Percentiles rank a stretch among this genome's conserved stretches.
Conservation (phyloP, 2,888 invertebrate species). For the Euplagia quadripunctaria region DNA sequence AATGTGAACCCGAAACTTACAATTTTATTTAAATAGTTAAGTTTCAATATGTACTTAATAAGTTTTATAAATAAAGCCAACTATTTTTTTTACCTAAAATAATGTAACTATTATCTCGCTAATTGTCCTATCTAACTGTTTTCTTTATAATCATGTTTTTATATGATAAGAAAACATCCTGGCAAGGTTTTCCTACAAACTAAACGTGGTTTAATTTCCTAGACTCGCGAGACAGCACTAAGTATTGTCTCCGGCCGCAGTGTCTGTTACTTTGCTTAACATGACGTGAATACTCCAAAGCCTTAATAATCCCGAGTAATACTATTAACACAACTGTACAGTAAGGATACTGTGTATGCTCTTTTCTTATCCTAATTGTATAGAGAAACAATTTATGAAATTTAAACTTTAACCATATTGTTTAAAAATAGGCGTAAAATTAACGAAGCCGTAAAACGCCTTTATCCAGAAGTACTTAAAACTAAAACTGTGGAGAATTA, state of each 20-base stretch:
- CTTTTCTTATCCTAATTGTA: not conserved
- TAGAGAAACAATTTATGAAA: not conserved
- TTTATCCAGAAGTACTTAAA: no score
- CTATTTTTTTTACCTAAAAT: no score
- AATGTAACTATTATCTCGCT: not conserved
- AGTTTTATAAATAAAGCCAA: no score
- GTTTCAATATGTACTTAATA: no score
- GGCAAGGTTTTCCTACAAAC: not conserved
- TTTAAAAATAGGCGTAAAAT: no score
- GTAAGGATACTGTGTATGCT: not conserved
- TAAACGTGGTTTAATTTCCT: conserved; percentile 37
- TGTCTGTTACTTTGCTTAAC: conserved; percentile 12
- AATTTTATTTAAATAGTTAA: no score
- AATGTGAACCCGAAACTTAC: no score
- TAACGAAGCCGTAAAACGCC: no score
- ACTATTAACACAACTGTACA: not conserved
- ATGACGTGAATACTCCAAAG: not conserved
- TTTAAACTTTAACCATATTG: not conserved
- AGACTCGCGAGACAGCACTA: conserved; percentile 39
- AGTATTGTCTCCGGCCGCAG: conserved; percentile 35
- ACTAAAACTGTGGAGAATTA: no score
- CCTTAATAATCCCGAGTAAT: not conserved
- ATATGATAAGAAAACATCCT: not conserved
- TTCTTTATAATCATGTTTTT: not conserved
- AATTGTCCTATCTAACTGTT: not conserved